Evolutionary conservation across 2,888 invertebrate species (phyloP), one percentile per base, ranked within the genome.

Genomic region (Plemyria rubiginata): DNA sequence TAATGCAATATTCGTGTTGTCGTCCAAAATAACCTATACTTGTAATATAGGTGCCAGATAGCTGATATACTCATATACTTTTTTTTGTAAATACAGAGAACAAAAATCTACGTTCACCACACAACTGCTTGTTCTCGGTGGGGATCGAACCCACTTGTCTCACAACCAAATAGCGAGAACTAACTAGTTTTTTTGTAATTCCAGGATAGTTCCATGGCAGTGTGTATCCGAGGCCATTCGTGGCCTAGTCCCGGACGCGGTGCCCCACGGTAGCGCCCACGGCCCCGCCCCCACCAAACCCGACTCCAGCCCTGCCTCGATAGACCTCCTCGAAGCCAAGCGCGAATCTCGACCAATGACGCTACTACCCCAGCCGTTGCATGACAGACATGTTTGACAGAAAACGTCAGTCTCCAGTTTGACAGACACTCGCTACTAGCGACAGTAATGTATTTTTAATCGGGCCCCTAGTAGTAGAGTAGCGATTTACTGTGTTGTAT

Each of bases 191-290:
- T 45, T 4, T 52, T 46, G 6, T 46, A 41, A 49, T 89, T 92
- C n/a, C 87, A 96, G 96, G 94, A 71, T 95, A 54, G 93, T 96
- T 67, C 97, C 97, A 13, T 96, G 96, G 96, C 88, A 93, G 13
- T 95, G 95, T 68, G 87, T 94, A 60, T 94, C 94, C 2, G 95
- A 95, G 77, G 87, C 96, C 70, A 88, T 96, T 67, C 93, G 94
- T 54, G 93, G 94, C 9, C 76, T 96, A 28, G 95, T 96, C 13
- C 94, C 94, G 0, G 96, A 96, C 77, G 96, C 95, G 2, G 93
- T 94, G 11, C 96, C 96, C 45, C 49, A 64, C 62, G 46, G 61
- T 59, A 52, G 66, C 54, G 0, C 16, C 53, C 45, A 54, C 67
- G 28, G 54, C 54, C 28, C 64, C 59, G 38, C 54, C 58, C 55